A percentile compares a stretch with the other conserved stretches of the same genome.
Conservation (phyloP, 1,140 invertebrate species). For the Drosophila arawakana region DNA sequence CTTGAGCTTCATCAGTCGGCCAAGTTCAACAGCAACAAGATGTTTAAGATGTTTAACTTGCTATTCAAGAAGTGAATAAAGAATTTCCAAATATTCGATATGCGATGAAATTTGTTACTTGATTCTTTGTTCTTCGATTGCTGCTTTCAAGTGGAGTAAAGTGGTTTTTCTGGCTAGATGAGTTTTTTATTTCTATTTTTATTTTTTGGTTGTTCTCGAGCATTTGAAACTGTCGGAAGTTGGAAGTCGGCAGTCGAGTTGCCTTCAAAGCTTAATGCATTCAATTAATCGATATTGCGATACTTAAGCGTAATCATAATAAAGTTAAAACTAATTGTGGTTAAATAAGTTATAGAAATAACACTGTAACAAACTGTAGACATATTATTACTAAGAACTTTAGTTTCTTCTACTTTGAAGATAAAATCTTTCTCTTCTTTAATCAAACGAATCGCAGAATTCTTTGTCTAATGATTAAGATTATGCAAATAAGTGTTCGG, state of each 20-base stretch:
- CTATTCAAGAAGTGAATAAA: slow-evolving; percentile 56
- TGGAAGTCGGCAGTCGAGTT: slow-evolving; percentile 3
- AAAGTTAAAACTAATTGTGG: slow-evolving; percentile 10
- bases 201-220: slow-evolving; percentile 6
- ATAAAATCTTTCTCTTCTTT: too few species aligned
- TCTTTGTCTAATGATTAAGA: background rate
- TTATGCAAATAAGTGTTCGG: slow-evolving; percentile 13
- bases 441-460: background rate
- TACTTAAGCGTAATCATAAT: slow-evolving; percentile 12
- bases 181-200: slow-evolving; percentile 24
- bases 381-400: too few species aligned
- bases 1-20: slow-evolving; percentile 30
- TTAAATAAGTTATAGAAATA: too few species aligned
- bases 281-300: background rate
- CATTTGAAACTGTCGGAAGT: slow-evolving; percentile 38
- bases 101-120: slow-evolving; percentile 33
- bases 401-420: too few species aligned
- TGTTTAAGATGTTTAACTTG: slow-evolving; percentile 24
- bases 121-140: slow-evolving; percentile 63
- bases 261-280: slow-evolving; percentile 23
- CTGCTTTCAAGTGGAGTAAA: slow-evolving; percentile 40
- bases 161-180: slow-evolving; percentile 58
- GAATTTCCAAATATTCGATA: slow-evolving; percentile 18
- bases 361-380: too few species aligned
- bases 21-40: slow-evolving; percentile 31